phyloP scores from a whole-genome alignment of 2,113 vertebrate species.

The Coryphaenoides rupestris region DNA sequence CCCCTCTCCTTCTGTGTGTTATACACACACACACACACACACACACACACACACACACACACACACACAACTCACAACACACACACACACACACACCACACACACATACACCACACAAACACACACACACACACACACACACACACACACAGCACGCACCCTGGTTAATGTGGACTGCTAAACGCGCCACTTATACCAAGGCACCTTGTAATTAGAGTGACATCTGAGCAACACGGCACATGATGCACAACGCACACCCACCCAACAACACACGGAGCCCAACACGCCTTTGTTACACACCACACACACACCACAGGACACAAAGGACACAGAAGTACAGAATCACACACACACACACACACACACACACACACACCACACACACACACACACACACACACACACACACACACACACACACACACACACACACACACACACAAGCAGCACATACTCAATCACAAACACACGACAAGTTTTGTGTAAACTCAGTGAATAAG shows the following conservation, averaged over 20 bases:
- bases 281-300: slow-evolving; percentile 6
- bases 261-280: background rate
- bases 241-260: background rate
- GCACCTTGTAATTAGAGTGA: no score
- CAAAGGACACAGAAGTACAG: background rate
- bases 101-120: background rate
- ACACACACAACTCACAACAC: background rate
- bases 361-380: background rate
- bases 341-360: background rate
- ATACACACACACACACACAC: slow-evolving; percentile 7
- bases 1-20: slow-evolving; percentile 21
- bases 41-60: slow-evolving; percentile 1
- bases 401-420: background rate
- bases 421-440: background rate
- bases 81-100: background rate
- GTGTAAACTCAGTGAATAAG: no score
- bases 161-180: no score
- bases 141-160: background rate
- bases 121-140: slow-evolving; percentile 4
- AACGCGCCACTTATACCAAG: no score
- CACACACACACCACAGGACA: background rate
- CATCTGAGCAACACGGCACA: no score
- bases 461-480: background rate
- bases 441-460: background rate
- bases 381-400: slow-evolving; percentile 3